Percentiles rank a stretch among this genome's conserved stretches.
These are phyloP conservation scores for Myopa testacea DNA, from an alignment of 2,888 invertebrate species.

Conservation along the genomic window DNA sequence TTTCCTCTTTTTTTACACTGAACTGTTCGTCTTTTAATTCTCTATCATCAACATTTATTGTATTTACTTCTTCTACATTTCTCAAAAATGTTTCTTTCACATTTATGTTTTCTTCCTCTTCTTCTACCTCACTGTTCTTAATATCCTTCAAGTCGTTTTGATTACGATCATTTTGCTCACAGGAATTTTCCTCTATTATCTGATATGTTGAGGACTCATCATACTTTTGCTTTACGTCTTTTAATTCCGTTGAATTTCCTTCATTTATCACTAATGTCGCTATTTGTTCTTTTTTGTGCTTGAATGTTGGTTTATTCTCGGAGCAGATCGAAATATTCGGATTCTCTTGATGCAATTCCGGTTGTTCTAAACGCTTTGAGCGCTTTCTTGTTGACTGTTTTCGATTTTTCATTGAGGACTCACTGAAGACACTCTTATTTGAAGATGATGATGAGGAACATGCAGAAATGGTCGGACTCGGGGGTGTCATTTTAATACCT, in stretches of 20 bases:
- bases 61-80: not conserved
- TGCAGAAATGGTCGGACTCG: slow-evolving; percentile 19
- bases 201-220: too few species aligned
- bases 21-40: not conserved
- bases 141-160: not conserved
- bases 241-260: not conserved
- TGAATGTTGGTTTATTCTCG: not conserved
- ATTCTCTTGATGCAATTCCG: slow-evolving; percentile 20
- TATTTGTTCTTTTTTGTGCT: not conserved
- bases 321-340: not conserved
- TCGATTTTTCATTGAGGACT: not conserved
- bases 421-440: not conserved
- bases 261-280: not conserved
- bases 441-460: slow-evolving; percentile 21
- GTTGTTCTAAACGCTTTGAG: slow-evolving; percentile 41
- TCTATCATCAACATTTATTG: not conserved
- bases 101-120: not conserved
- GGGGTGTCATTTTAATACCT: slow-evolving; percentile 20
- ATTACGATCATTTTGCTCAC: not conserved
- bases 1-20: not conserved
- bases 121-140: slow-evolving; percentile 10
- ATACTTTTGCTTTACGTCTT: slow-evolving; percentile 28
- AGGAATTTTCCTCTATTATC: too few species aligned
- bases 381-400: slow-evolving; percentile 38
- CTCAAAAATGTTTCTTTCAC: not conserved